Base-by-base conservation (phyloP, 1,140 invertebrate genomes). In the Euura lappo region DNA sequence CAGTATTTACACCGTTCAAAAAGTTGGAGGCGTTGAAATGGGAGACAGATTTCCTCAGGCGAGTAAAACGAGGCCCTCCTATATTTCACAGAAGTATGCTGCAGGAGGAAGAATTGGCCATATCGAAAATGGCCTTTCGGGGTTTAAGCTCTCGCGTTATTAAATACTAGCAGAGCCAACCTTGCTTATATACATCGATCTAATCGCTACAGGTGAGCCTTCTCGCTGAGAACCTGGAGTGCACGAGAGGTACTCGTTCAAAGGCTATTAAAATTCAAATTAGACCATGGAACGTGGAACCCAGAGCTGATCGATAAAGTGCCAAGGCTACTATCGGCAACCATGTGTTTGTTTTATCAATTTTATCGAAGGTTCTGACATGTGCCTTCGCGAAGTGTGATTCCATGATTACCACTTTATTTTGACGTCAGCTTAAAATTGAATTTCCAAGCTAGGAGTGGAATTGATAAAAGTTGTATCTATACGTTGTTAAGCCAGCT, bases 241-340 rank as follows among this genome's bases (percentile, higher is more conserved):
- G 51, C 51, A 60, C 6, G 51, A 60, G 13, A 60, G 51, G 8
- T 60, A 60, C 51, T 60, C 51, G 51, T 60, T 60, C 13, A 60
- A n/a, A 60, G 51, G 51, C 51, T 60, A 60, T 60, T 60, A 60
- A 60, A 60, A 60, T 60, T 60, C 51, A 60, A 60, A 60, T 60
- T 60, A n/a, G 13, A 60, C 51, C 51, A 60, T n/a, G 51, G 10
- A 60, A 60, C 51, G 51, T 11, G 47, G 7, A n/a, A 51, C 51
- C 8, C 51, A 11, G 51, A n/a, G 51, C 51, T 60, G 51, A 60
- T 60, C 51, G 51, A 60, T 60, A 60, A 60, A 8, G 51, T 60
- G 8, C 8, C 51, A 8, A 6, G 51, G 51, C 2, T 60, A 6
- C 8, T 60, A 60, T 60, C 51, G 51, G 13, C 13, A 6, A 8